These are phyloP conservation scores for Eupsittula cactorum DNA, from an alignment of 2,113 vertebrate species.

Conservation along the genomic window DNA sequence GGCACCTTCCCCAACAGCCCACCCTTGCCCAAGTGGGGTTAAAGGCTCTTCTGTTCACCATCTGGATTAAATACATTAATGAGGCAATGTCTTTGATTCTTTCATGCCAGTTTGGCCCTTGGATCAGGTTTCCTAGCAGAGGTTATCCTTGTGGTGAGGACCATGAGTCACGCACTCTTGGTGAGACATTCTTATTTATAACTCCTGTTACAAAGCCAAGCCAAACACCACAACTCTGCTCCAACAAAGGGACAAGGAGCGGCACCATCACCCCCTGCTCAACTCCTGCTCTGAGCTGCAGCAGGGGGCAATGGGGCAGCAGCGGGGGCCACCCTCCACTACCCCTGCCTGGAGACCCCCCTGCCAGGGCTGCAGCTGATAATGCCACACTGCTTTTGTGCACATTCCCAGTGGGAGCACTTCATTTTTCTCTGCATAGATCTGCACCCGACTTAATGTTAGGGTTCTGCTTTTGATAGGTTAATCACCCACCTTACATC, in stretches of 20 bases:
- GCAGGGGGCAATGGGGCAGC: background rate
- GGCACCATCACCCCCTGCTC: background rate
- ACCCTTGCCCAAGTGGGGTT: background rate
- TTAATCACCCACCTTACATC: conserved; percentile 52
- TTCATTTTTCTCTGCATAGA: conserved; percentile 45
- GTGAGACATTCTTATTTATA: conserved; percentile 65
- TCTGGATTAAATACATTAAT: background rate
- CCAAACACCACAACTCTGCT: background rate
- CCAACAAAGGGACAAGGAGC: background rate
- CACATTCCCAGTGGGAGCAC: background rate
- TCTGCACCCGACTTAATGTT: conserved; percentile 51
- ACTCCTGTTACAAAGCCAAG: conserved; percentile 9
- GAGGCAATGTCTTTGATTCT: background rate
- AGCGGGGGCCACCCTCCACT: background rate
- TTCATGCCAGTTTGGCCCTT: background rate
- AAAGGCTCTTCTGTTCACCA: background rate
- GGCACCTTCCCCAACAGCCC: background rate
- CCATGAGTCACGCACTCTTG: conserved; percentile 41
- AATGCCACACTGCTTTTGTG: background rate
- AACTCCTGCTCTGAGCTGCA: background rate
- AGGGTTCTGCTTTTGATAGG: conserved; percentile 59
- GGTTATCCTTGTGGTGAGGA: conserved; percentile 45
- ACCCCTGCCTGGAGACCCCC: background rate
- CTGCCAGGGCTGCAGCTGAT: background rate
- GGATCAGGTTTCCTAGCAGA: conserved; percentile 34